Evolutionary conservation across 2,113 vertebrate genomes (phyloP), one percentile per base, ranked within the genome.

Genomic region (Sprattus sprattus): DNA sequence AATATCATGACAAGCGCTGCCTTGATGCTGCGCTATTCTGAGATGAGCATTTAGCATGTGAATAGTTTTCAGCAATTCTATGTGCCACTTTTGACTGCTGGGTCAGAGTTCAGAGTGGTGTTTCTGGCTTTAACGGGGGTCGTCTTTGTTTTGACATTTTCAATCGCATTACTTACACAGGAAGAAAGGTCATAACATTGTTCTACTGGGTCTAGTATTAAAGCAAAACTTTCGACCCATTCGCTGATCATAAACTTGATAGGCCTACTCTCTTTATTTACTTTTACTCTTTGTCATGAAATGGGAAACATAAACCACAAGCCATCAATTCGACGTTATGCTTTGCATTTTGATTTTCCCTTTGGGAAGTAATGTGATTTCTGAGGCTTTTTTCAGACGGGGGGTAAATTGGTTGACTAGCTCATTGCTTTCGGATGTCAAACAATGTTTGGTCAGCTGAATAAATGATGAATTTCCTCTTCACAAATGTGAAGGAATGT

Each of bases 181-280:
- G 47, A 22, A 22, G 49, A 82, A 47, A 87, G 78, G 45, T 85
- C 82, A 57, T 87, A 80, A 85, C 39, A 57, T 32, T 2, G 28
- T 83, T 67, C 88, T 82, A 82, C 86, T 90, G 83, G 22, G 85
- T 83, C 88, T 90, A 67, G 50, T 81, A 81, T 54, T 54, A 67
- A 64, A 60, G 25, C 47, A 84, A 84, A 87, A 82, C 28, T 57
- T 82, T 15, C 13, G 16, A 18, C 54, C 67, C 82, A 47, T 71
- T 71, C 8, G 25, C 64, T 71, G 64, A 71, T 25, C 50, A 54
- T 28, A 82, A 52, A 84, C 39, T 32, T 44, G 39, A 84, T 39
- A 39, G n/a, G n/a, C n/a, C n/a, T 57, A 84, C 47, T 47, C 82
- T 46, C 81, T 44, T 85, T 64, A 28, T 88, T 81, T 84, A 22